Evolutionary conservation across 2,113 vertebrate species (phyloP), one percentile per base, ranked within the genome.

Genomic region (Sorex fumeus): DNA sequence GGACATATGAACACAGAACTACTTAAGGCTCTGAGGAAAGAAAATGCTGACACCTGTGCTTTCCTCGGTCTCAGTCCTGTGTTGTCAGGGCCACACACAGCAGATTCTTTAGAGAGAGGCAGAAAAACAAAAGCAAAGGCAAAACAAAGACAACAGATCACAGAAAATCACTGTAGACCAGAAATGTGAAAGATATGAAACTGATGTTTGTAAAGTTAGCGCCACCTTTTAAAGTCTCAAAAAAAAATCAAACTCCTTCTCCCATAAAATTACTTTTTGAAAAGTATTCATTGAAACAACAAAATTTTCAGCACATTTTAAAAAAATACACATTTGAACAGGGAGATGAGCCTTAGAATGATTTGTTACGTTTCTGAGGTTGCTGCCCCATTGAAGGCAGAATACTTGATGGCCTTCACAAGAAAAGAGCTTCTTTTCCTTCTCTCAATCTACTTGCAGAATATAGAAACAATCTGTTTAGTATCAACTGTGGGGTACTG

Each of bases 251-350:
- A 71, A 34, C 13, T 32, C 10, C 69, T 85, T 91, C 27, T 83
- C 82, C 18, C 18, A 69, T 47, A 93, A 90, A 84, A 71, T 90
- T 84, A 67, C 28, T 77, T 79, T 86, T 89, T 23, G 87, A 69
- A 36, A 87, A 80, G 67, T 32, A 11, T 64, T 85, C 53, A 91
- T 85, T 70, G 90, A 50, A 90, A 76, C 25, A 93, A 82, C 30
- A 94, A 66, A 86, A 32, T 12, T 76, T 36, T 66, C 45, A 71
- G 67, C 0, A 79, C 57, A 62, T 76, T 28, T 47, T 16, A 43
- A 64, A 78, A 62, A 36, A 74, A 34, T 64, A 50, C 3, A 66
- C 16, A 43, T 77, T 79, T 70, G 70, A 76, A 67, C 12, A 43
- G n/a, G 77, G 43, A 82, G 82, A 43, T 78, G 13, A 74, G n/a